phyloP scores from a whole-genome alignment of 2,113 vertebrate genomes.

The Neomonachus schauinslandi region DNA sequence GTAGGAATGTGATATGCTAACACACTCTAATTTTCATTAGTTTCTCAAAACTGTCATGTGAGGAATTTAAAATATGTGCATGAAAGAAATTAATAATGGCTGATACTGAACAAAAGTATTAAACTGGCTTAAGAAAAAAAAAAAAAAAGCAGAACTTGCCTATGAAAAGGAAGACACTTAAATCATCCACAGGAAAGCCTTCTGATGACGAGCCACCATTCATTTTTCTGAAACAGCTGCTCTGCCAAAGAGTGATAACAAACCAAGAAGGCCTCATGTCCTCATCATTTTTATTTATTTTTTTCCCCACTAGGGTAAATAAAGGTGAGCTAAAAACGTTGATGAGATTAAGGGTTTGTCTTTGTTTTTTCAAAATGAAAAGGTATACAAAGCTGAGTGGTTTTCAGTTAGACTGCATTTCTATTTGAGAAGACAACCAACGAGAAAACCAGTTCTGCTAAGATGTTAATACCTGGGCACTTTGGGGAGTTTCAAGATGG shows the following conservation, averaged over 20 bases:
- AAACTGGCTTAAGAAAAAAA: constrained; percentile 65
- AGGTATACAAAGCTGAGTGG: not conserved
- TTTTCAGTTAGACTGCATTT: not conserved
- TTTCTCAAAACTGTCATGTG: constrained; percentile 81
- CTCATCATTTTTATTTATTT: too few relatives aligned
- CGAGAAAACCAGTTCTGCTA: not conserved
- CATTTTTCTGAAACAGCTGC: not conserved
- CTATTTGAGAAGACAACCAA: not conserved
- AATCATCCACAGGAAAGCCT: not conserved
- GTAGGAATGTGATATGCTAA: constrained; percentile 75
- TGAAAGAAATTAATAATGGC: constrained; percentile 79
- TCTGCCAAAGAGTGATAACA: not conserved
- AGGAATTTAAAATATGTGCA: constrained; percentile 80
- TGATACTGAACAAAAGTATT: constrained; percentile 70
- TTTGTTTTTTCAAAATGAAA: constrained; percentile 3
- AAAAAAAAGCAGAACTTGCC: not conserved
- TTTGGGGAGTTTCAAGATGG: not conserved
- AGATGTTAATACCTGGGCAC: not conserved
- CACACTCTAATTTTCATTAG: constrained; percentile 81
- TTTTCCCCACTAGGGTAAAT: not conserved
- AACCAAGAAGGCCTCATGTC: not conserved
- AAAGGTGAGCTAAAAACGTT: not conserved
- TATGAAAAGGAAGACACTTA: constrained; percentile 32
- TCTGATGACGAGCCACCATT: not conserved
- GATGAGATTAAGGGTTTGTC: not conserved